Base-by-base conservation (phyloP, 2,113 vertebrate species). In the Chaenogobius annularis region DNA sequence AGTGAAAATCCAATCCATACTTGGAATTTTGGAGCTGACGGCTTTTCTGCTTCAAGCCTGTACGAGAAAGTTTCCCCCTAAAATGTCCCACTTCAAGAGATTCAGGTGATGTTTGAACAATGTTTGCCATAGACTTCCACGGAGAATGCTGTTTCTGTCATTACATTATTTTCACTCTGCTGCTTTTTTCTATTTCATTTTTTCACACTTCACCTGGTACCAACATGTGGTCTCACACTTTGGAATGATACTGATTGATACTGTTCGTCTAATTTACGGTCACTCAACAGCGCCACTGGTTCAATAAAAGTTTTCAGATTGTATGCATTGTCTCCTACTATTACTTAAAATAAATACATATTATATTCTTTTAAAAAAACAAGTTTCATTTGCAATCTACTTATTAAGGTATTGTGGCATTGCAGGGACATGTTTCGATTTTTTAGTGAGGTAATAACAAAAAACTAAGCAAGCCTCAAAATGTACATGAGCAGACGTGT, bases 301-400 rank as follows among this genome's bases (percentile, higher is more conserved):
- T 74, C 35, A 82, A 83, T 83, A 83, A 84, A 88, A 62, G n/a
- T n/a, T n/a, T 3, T 12, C 17, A 62, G 1, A 14, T 9, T 26
- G 26, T 61, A 52, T 43, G 20, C 6, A 46, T 17, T 7, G 4
- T 55, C 10, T 72, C 37, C 37, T 78, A 52, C 5, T 61, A 26
- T 46, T 46, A 35, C 26, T 22, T 40, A 3, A 40, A 40, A 40
- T 5, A 7, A n/a, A n/a, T n/a, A n/a, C n/a, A n/a, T n/a, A n/a
- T n/a, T 40, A 40, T 40, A 40, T 7, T 40, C 8, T 40, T 3
- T 40, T 1, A 40, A 46, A 13, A 46, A 44, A 3, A 44, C 43
- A n/a, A n/a, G n/a, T n/a, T n/a, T 10, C 43, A 3, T 7, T 35
- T 35, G 35, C 35, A 35, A 35, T 35, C 35, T 35, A 35, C 35